Evolutionary conservation across 2,888 invertebrate species (phyloP).

Genomic region (Napeogenes inachia): DNA sequence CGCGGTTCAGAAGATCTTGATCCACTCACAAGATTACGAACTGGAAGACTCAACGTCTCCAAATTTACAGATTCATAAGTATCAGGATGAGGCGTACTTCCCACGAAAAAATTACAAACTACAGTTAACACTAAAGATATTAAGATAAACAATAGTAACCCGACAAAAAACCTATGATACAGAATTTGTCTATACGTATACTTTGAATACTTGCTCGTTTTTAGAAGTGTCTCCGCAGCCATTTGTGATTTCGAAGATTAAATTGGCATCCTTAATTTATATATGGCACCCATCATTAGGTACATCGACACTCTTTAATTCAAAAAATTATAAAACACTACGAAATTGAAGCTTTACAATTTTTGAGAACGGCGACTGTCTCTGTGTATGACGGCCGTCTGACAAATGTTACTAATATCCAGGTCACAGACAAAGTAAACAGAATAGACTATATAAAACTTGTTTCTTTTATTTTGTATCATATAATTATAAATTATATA

Average conservation of each 20-base stretch:
- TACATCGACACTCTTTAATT: conserved; percentile 62
- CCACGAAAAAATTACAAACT: conserved; percentile 68
- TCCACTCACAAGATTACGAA: conserved; percentile 57
- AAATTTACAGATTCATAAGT: conserved; percentile 73
- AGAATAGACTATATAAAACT: background rate
- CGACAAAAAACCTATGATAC: conserved; percentile 79
- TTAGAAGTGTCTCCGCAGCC: conserved; percentile 69
- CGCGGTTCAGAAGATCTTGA: conserved; percentile 70
- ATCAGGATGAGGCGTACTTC: conserved; percentile 66
- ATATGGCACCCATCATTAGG: conserved; percentile 69
- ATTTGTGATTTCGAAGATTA: conserved; percentile 67
- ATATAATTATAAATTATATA: background rate
- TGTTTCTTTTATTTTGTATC: background rate
- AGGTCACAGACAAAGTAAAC: conserved; percentile 3
- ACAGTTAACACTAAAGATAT: conserved; percentile 75
- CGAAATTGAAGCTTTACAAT: conserved; percentile 44
- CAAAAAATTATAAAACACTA: conserved; percentile 62
- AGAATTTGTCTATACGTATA: conserved; percentile 71
- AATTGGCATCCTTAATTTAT: conserved; percentile 61
- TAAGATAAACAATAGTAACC: conserved; percentile 76
- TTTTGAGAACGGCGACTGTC: conserved; percentile 31
- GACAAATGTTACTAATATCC: conserved; percentile 14
- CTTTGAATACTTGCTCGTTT: conserved; percentile 68
- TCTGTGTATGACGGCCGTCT: conserved; percentile 30
- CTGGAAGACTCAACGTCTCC: conserved; percentile 64